These are phyloP conservation scores for Hylaeus anthracinus DNA, from an alignment of 1,140 invertebrate species.

Conservation along the genomic window DNA sequence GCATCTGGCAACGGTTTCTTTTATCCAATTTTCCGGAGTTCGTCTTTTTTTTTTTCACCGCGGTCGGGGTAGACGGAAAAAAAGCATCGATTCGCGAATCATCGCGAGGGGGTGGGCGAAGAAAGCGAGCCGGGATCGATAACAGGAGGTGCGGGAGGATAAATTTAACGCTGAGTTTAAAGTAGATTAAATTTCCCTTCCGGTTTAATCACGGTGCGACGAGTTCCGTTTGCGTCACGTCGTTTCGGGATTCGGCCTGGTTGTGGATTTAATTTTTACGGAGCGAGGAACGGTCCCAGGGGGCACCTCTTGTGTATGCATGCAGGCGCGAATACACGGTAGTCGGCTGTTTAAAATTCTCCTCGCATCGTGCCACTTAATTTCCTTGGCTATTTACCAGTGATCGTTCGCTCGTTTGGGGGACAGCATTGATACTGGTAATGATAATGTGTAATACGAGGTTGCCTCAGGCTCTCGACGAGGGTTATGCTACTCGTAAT, in stretches of 20 bases:
- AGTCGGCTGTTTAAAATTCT: conserved; percentile 16
- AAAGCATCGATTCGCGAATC: conserved; percentile 18
- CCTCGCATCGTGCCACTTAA: neutral
- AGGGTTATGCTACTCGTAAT: conserved; percentile 5
- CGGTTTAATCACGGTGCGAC: conserved; percentile 24
- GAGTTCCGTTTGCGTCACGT: neutral
- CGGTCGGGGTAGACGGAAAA: too few relatives aligned
- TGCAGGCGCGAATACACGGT: neutral
- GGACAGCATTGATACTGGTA: conserved; percentile 3
- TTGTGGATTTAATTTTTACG: conserved; percentile 33
- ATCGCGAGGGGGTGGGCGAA: conserved; percentile 5
- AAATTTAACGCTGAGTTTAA: conserved; percentile 16
- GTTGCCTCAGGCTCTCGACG: too few relatives aligned
- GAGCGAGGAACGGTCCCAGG: neutral
- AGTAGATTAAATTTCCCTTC: conserved; percentile 44
- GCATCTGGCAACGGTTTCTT: neutral
- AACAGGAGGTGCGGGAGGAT: neutral
- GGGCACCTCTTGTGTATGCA: neutral
- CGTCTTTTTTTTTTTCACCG: neutral
- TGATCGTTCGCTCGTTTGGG: neutral
- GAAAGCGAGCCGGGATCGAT: neutral
- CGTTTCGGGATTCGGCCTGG: neutral
- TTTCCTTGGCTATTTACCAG: conserved; percentile 10
- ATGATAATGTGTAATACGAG: conserved; percentile 8
- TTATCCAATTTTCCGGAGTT: neutral